phyloP scores from a whole-genome alignment of 2,797 vertebrate species.

The Caiman crocodilus region DNA sequence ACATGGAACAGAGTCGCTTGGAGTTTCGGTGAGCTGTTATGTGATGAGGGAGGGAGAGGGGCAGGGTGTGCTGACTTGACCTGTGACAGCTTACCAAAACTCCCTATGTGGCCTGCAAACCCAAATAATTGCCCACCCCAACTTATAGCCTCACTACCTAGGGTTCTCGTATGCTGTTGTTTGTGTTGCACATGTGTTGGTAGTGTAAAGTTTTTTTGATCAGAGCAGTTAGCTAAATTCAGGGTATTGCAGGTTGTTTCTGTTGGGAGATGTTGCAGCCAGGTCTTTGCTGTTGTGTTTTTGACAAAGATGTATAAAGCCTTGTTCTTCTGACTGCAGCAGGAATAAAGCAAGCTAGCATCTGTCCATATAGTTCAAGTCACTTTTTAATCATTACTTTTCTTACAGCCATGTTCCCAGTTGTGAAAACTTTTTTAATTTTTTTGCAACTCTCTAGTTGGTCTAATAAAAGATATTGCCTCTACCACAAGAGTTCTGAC shows the following conservation, averaged over 20 bases:
- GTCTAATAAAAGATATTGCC: too few species aligned
- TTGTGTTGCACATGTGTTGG: slow-evolving; percentile 8
- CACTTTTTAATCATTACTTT: neutral
- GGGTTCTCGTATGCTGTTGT: neutral
- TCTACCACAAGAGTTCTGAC: too few species aligned
- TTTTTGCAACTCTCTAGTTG: too few species aligned
- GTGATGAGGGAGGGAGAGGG: too few species aligned
- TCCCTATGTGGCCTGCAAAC: too few species aligned
- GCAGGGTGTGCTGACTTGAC: too few species aligned
- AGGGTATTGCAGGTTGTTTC: slow-evolving; percentile 6
- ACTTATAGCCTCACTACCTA: neutral
- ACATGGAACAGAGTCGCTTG: too few species aligned
- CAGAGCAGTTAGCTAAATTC: neutral
- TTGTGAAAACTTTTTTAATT: too few species aligned
- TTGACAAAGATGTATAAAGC: slow-evolving; percentile 13
- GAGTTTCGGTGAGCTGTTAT: too few species aligned
- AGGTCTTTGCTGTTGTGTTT: neutral
- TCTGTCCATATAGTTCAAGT: neutral
- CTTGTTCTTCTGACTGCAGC: slow-evolving; percentile 33
- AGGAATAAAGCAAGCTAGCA: neutral
- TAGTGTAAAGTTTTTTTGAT: slow-evolving; percentile 6
- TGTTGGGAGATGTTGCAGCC: slow-evolving; percentile 53
- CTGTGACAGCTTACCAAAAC: too few species aligned
- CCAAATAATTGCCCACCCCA: too few species aligned
- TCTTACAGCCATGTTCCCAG: too few species aligned